Evolutionary conservation across 2,888 invertebrate genomes (phyloP), one percentile per base, ranked within the genome.

Genomic region (Apoda limacodes): DNA sequence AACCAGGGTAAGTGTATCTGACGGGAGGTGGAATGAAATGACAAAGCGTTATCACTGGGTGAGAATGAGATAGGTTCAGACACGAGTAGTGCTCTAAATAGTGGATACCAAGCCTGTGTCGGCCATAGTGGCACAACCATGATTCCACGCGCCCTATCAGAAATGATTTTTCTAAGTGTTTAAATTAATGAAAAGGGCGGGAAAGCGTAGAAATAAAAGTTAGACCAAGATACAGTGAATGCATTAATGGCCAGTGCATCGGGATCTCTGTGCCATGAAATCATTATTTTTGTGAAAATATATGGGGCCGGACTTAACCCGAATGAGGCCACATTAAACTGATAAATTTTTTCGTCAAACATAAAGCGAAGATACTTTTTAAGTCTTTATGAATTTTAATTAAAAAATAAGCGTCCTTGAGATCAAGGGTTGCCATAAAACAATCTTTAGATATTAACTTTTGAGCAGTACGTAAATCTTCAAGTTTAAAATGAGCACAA

Each of bases 261-360:
- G 4, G 35, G 35, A 13, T 31, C 35, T 21, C 25, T 31, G 15
- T 35, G 27, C 35, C 35, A 35, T 2, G 29, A 23, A 9, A 23
- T 29, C 15, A 29, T 22, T 17, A 29, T 29, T 29, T 29, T 29
- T 5, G 29, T 29, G 11, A 29, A 29, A 12, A 29, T 13, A 12
- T 29, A 29, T 10, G 23, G 29, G 10, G 29, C 29, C 5, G 23
- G 22, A n/a, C 24, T 29, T 7, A 29, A 22, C 17, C 29, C n/a
- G n/a, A 25, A 14, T 2, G 39, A 35, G 13, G 36, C 13, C 7
- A 17, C 28, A 25, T 35, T 34, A 30, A 39, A 39, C 22, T 35
- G 31, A 17, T 27, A 39, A 17, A 24, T 15, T n/a, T 25, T 6
- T 7, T n/a, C 12, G 10, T 24, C 9, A 17, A 14, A 30, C 11